Percentiles rank a stretch among this genome's conserved stretches.
phyloP scores from a whole-genome alignment of 2,888 invertebrate genomes.

The Spatulosminthurus flaviceps region DNA sequence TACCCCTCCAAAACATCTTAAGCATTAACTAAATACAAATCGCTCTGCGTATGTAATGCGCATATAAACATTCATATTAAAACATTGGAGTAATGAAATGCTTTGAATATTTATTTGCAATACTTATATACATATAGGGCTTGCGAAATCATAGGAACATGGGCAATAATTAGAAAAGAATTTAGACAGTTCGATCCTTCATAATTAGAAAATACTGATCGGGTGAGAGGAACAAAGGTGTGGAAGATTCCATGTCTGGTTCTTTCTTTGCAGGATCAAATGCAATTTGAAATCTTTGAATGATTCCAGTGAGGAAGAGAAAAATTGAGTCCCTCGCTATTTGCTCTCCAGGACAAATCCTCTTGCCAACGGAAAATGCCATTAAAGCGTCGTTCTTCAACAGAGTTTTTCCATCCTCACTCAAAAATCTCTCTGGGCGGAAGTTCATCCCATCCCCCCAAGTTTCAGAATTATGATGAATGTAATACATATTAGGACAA shows the following conservation, averaged over 20 bases:
- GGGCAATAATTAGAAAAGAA: too few species aligned
- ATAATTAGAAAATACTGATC: constrained; percentile 1
- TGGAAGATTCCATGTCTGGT: constrained; percentile 1
- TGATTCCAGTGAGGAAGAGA: constrained; percentile 3
- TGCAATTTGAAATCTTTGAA: neutral
- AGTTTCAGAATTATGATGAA: constrained; percentile 48
- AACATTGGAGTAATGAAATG: too few species aligned
- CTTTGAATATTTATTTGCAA: too few species aligned
- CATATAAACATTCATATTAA: too few species aligned
- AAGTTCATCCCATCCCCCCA: constrained; percentile 52
- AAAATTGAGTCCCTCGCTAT: neutral
- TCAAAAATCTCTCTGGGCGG: constrained; percentile 51
- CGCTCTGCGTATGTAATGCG: too few species aligned
- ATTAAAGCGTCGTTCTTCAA: neutral
- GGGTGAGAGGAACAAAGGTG: neutral
- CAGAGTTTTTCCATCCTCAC: too few species aligned
- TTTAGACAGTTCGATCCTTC: neutral
- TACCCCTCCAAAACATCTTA: too few species aligned
- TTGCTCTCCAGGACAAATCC: constrained; percentile 12
- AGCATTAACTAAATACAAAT: too few species aligned
- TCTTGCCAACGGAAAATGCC: neutral
- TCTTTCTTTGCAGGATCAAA: neutral
- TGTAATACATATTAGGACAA: constrained; percentile 34
- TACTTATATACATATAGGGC: too few species aligned
- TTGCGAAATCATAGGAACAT: too few species aligned